A percentile compares a stretch with the other conserved stretches of the same genome.
These are phyloP conservation scores for Toxostoma redivivum DNA, from an alignment of 2,113 vertebrate genomes.

Conservation along the genomic window DNA sequence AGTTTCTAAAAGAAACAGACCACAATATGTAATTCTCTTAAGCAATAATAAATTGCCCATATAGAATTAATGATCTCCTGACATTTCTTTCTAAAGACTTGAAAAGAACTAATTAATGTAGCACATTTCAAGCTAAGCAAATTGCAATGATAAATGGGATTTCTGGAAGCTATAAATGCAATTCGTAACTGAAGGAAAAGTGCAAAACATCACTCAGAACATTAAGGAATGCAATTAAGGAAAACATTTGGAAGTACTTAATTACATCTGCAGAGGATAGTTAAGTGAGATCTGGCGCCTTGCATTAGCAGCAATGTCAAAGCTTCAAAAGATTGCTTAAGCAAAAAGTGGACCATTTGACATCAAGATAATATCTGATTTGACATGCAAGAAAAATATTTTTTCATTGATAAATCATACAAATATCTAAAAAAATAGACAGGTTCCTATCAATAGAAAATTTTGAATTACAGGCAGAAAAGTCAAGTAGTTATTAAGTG, in stretches of 20 bases:
- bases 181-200: conserved; percentile 52
- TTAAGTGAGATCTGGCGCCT: conserved; percentile 33
- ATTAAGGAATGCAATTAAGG: conserved; percentile 64
- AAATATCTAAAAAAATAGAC: background rate
- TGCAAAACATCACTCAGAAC: conserved; percentile 61
- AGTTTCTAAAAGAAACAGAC: conserved; percentile 19
- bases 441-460: background rate
- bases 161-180: conserved; percentile 58
- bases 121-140: conserved; percentile 60
- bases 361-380: background rate
- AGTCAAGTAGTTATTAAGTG: background rate
- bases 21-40: conserved; percentile 37
- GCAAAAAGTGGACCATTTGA: background rate
- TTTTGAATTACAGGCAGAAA: background rate
- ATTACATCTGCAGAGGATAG: conserved; percentile 56
- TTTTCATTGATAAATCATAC: background rate
- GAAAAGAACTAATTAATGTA: conserved; percentile 67
- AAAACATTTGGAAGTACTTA: conserved; percentile 67
- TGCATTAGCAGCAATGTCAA: conserved; percentile 8
- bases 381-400: background rate
- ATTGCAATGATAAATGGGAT: conserved; percentile 66
- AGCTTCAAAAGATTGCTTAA: background rate
- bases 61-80: conserved; percentile 63
- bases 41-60: conserved; percentile 61
- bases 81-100: conserved; percentile 57